These are phyloP conservation scores for Polymixis lichenea DNA, from an alignment of 2,888 invertebrate species.

Conservation along the genomic window DNA sequence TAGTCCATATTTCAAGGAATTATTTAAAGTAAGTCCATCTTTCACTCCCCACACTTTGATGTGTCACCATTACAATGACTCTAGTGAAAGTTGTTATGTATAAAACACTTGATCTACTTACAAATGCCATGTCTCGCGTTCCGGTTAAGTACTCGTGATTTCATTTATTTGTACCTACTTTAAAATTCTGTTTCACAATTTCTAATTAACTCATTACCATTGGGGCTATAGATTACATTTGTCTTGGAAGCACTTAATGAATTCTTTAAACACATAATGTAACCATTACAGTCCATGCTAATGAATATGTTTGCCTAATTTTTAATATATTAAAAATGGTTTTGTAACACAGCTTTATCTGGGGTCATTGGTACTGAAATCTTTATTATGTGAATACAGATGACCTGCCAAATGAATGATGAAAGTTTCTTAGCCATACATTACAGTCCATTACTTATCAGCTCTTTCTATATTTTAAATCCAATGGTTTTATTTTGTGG, in stretches of 20 bases:
- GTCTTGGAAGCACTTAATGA: constrained; percentile 72
- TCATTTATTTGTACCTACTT: constrained; percentile 90
- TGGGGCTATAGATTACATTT: constrained; percentile 79
- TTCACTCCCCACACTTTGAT: constrained; percentile 90
- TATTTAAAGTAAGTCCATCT: constrained; percentile 94
- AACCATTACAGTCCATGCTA: constrained; percentile 74
- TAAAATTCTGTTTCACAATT: constrained; percentile 90
- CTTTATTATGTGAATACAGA: constrained; percentile 50
- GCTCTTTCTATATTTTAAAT: constrained; percentile 25
- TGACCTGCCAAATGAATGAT: constrained; percentile 51
- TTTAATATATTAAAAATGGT: constrained; percentile 67
- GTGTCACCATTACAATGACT: constrained; percentile 91
- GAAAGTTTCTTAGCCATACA: constrained; percentile 49
- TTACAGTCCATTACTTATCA: constrained; percentile 19
- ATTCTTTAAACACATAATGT: constrained; percentile 72
- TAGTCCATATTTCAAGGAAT: constrained; percentile 96
- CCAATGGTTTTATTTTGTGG: constrained; percentile 6
- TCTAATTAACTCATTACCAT: constrained; percentile 89
- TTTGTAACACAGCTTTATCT: constrained; percentile 70
- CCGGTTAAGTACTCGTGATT: constrained; percentile 91
- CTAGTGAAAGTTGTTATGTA: constrained; percentile 91
- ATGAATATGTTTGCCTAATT: constrained; percentile 72
- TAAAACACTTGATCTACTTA: constrained; percentile 91
- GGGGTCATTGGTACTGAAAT: constrained; percentile 65
- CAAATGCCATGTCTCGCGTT: constrained; percentile 91